Percentiles rank a stretch among this genome's conserved stretches.
These are phyloP conservation scores for Pangasianodon hypophthalmus DNA, from an alignment of 2,113 vertebrate genomes.

Conservation along the genomic window DNA sequence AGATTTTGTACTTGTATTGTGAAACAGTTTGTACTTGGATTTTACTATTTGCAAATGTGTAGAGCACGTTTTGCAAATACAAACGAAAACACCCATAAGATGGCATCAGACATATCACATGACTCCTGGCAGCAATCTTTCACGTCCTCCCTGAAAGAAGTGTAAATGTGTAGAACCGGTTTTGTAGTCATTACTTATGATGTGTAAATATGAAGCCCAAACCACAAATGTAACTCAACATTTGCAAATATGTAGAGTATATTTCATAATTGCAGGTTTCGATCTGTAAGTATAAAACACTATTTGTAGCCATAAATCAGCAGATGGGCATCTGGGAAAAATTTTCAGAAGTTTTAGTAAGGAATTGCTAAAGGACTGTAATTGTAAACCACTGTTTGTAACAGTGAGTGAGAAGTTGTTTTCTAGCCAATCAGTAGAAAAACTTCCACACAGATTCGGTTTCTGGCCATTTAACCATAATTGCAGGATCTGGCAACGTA, in stretches of 20 bases:
- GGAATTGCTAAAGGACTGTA: background rate
- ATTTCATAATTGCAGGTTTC: background rate
- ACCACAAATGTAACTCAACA: too few species aligned
- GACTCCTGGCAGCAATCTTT: background rate
- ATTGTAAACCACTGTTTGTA: background rate
- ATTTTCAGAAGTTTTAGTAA: background rate
- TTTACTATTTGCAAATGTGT: slow-evolving; percentile 22
- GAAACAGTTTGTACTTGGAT: slow-evolving; percentile 21
- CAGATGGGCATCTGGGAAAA: background rate
- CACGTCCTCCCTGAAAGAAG: background rate
- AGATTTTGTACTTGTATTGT: slow-evolving; percentile 16
- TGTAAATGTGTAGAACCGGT: background rate
- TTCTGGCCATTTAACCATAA: background rate
- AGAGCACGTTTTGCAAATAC: slow-evolving; percentile 28
- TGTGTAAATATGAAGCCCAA: background rate
- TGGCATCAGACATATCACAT: slow-evolving; percentile 3
- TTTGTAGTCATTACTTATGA: background rate
- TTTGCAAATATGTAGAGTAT: background rate
- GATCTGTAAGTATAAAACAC: background rate
- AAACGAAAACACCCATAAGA: slow-evolving; percentile 24
- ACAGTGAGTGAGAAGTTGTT: background rate
- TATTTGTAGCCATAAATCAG: background rate
- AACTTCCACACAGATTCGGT: background rate
- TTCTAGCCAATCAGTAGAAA: background rate
- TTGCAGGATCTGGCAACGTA: background rate